Base-by-base conservation (phyloP, 1,140 invertebrate genomes). In the Ips nitidus region DNA sequence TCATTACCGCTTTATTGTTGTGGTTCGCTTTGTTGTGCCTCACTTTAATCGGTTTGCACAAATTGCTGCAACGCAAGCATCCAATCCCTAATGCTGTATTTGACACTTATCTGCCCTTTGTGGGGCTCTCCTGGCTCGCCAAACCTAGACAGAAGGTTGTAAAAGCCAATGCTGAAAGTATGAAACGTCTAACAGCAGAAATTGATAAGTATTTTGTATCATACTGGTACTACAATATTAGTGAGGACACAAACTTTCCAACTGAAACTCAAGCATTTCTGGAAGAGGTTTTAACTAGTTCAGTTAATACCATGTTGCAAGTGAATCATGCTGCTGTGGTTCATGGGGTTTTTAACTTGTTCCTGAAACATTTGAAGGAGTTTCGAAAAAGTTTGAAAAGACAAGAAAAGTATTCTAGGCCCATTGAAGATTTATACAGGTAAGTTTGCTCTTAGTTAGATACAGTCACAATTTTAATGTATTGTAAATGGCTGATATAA, bases 361-460 rank as follows among this genome's bases (percentile, higher is more conserved):
- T 84, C 38, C 76, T 83, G 4, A 83, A 79, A 42, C 85, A 86
- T 74, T 77, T 84, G 38, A 86, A 85, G 66, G 84, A 86, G 66
- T 86, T 84, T 70, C 81, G 80, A 58, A 83, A 82, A 76, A 82
- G 83, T 55, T 59, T 82, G 22, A 85, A 84, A 75, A 76, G 81
- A 40, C 82, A 82, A 57, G 83, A 83, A 68, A 76, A 78, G 75
- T 65, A 77, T 75, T 66, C 71, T 59, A 75, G 75, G 7, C 74
- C 66, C 41, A 74, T 81, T 52, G 77, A 80, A 70, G 77, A 79
- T 7, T 73, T 78, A 52, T 82, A 81, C 57, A 76, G 76, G 78
- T 79, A 74, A 71, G 38, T 43, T 57, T 38, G 22, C 47, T 69
- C 22, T 22, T 22, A 22, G 22, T 22, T 22, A 22, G 22, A 22